A percentile compares a stretch with the other conserved stretches of the same genome.
Conservation (phyloP, 2,888 invertebrate genomes). For the Hanleya hanleyi region DNA sequence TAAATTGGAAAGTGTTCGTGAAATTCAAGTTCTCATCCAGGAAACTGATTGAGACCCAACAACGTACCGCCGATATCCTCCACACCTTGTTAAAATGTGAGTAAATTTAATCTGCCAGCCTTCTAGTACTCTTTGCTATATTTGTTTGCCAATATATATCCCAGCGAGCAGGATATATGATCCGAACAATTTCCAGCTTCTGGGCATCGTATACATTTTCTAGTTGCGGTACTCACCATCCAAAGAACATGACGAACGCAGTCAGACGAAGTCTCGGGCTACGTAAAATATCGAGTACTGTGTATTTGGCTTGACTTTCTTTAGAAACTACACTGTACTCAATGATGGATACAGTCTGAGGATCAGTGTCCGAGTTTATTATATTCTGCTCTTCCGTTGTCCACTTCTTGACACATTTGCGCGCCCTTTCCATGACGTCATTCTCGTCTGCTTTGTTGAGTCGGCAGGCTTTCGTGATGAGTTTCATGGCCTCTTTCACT, state of each 20-base stretch:
- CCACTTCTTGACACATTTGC: neutral
- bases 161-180: no score
- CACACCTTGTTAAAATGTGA: no score
- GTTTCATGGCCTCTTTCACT: neutral
- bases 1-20: no score
- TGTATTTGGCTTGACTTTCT: neutral
- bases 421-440: neutral
- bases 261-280: neutral
- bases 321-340: neutral
- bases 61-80: no score
- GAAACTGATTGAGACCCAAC: no score
- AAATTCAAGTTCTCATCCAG: no score
- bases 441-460: neutral
- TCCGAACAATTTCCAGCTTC: no score
- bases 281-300: neutral
- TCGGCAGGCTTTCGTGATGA: neutral
- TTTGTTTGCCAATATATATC: no score
- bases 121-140: no score
- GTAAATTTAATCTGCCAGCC: no score
- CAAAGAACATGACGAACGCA: neutral
- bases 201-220: no score
- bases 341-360: neutral
- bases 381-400: neutral
- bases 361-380: neutral
- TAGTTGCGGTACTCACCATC: neutral